These are phyloP conservation scores for Oppia nitens DNA, from an alignment of 1,140 invertebrate genomes.

Conservation along the genomic window DNA sequence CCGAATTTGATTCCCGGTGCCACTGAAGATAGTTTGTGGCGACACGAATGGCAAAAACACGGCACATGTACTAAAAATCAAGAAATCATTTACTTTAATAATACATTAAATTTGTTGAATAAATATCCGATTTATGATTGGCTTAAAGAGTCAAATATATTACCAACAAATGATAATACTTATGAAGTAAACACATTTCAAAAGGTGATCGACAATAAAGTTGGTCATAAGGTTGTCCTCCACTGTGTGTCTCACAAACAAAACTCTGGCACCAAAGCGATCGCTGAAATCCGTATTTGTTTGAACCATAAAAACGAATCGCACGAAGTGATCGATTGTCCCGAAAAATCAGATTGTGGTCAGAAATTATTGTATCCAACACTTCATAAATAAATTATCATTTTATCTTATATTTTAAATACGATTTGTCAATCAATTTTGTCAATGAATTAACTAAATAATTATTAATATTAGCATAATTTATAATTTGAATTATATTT, in stretches of 20 bases:
- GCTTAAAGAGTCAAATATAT: constrained; percentile 1
- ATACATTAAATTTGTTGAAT: constrained; percentile 9
- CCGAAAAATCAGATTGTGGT: background rate
- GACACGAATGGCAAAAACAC: constrained; percentile 20
- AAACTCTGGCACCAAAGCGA: background rate
- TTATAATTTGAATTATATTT: no score
- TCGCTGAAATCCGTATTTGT: background rate
- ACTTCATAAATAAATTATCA: no score
- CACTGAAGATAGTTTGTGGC: constrained; percentile 17
- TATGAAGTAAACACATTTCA: constrained; percentile 4
- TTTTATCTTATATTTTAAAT: no score
- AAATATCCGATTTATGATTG: constrained; percentile 7
- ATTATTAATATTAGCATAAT: no score
- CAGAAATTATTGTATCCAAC: background rate
- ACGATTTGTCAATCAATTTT: no score
- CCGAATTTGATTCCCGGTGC: constrained; percentile 10
- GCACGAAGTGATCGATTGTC: background rate
- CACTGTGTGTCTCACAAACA: background rate
- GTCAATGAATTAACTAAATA: no score
- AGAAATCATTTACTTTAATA: constrained; percentile 16
- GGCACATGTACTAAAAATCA: constrained; percentile 17
- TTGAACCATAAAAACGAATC: background rate
- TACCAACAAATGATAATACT: constrained; percentile 1
- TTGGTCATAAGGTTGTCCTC: background rate
- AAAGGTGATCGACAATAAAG: background rate